These are phyloP conservation scores for Sarcophaga caerulescens DNA, from an alignment of 2,888 invertebrate species.

Conservation along the genomic window DNA sequence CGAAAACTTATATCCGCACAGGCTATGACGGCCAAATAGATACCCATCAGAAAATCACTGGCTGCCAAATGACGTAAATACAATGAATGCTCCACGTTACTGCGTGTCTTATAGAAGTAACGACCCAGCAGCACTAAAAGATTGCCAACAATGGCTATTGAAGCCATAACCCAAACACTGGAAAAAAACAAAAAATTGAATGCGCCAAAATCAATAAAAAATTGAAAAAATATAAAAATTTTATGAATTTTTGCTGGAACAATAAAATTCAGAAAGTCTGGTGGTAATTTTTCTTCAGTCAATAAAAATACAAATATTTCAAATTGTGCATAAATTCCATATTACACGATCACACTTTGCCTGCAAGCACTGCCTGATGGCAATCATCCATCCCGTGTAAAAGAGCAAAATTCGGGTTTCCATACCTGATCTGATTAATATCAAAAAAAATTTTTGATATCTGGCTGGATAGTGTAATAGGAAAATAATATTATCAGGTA, in stretches of 20 bases:
- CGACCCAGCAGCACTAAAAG: constrained; percentile 83
- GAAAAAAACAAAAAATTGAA: constrained; percentile 41
- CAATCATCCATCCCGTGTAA: no score
- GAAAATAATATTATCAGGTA: no score
- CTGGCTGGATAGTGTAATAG: no score
- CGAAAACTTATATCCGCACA: constrained; percentile 82
- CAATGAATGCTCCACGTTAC: constrained; percentile 84
- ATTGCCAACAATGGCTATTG: constrained; percentile 84
- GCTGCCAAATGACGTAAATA: constrained; percentile 85
- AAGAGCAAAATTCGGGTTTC: no score
- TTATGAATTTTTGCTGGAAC: not conserved
- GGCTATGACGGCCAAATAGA: constrained; percentile 84
- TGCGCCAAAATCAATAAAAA: not conserved
- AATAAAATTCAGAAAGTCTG: no score
- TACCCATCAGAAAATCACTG: constrained; percentile 85
- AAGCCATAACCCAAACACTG: constrained; percentile 85
- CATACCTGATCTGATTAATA: no score
- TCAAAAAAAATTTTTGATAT: no score
- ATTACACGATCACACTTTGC: no score
- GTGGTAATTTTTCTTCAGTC: no score
- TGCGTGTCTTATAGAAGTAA: constrained; percentile 81
- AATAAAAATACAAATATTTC: no score
- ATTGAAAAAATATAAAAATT: not conserved
- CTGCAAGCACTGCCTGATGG: no score
- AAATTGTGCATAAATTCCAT: no score